phyloP scores from a whole-genome alignment of 2,888 invertebrate species.

The Sphaerophoria taeniata region DNA sequence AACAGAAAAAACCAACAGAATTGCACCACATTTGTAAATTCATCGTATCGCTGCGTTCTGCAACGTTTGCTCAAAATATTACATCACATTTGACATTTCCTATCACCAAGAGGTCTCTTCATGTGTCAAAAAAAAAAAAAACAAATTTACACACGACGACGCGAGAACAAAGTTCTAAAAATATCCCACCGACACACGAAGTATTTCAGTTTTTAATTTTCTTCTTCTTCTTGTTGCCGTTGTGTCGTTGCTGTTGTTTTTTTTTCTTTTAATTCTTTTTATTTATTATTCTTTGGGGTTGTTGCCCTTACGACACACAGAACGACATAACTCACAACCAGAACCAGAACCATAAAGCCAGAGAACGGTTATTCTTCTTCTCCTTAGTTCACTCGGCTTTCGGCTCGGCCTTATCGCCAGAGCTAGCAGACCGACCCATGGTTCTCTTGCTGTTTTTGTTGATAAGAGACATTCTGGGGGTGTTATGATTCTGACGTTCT shows the following conservation, averaged over 20 bases:
- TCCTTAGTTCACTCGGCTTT: conserved; percentile 14
- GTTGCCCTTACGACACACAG: conserved; percentile 61
- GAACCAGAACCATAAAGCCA: conserved; percentile 8
- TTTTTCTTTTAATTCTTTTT: conserved; percentile 19
- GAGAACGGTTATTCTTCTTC: conserved; percentile 10
- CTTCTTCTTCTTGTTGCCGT: background rate
- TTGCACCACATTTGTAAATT: background rate
- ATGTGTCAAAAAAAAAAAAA: conserved; percentile 46
- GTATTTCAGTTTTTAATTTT: conserved; percentile 27
- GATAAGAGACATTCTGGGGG: conserved; percentile 53
- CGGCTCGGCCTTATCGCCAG: conserved; percentile 46
- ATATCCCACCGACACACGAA: conserved; percentile 38
- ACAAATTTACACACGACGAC: conserved; percentile 22
- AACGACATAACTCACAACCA: background rate
- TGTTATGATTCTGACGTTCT: conserved; percentile 5
- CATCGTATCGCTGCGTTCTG: background rate
- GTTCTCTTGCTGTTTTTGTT: conserved; percentile 26
- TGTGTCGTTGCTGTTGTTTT: too few species aligned
- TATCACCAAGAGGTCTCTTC: conserved; percentile 56
- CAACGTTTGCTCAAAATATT: conserved; percentile 11
- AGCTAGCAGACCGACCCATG: conserved; percentile 22
- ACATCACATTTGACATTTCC: conserved; percentile 71
- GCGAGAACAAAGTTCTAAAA: conserved; percentile 58
- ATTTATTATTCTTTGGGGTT: conserved; percentile 63
- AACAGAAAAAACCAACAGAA: background rate